Evolutionary conservation across 2,888 invertebrate species (phyloP).

Genomic region (Napeogenes inachia): DNA sequence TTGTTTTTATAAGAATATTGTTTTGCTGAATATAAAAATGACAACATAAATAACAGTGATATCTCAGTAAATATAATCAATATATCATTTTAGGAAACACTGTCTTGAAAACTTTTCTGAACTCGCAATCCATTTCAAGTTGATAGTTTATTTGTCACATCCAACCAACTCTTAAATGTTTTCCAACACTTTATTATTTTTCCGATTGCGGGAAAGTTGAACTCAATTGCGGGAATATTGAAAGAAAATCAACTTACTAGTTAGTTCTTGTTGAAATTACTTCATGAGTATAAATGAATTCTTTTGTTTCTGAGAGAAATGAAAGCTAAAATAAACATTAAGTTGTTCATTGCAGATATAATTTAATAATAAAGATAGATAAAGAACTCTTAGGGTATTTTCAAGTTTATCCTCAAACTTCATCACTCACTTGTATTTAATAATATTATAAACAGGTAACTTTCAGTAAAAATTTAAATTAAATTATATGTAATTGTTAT

Average conservation of each 20-base stretch:
- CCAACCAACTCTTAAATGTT: slow-evolving; percentile 28
- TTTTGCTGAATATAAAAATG: no score
- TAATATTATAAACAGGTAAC: no score
- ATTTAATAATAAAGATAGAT: no score
- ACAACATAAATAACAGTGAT: no score
- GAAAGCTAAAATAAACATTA: background rate
- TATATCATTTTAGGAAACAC: slow-evolving; percentile 13
- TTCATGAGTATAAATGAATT: slow-evolving; percentile 3
- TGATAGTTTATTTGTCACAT: slow-evolving; percentile 32
- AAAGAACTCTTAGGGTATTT: no score
- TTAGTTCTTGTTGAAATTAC: slow-evolving; percentile 12
- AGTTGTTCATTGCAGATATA: no score
- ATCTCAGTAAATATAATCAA: slow-evolving; percentile 1
- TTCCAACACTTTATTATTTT: slow-evolving; percentile 29
- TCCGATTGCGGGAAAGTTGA: slow-evolving; percentile 23
- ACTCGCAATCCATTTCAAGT: slow-evolving; percentile 17
- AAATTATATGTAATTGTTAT: no score
- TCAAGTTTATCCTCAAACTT: no score
- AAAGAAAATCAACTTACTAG: slow-evolving; percentile 18
- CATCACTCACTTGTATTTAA: no score
- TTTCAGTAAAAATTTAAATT: no score
- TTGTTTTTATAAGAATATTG: no score
- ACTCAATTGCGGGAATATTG: slow-evolving; percentile 24
- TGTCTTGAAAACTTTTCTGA: slow-evolving; percentile 8
- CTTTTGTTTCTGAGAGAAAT: background rate